Percentiles rank a stretch among this genome's conserved stretches.
phyloP scores from a whole-genome alignment of 2,113 vertebrate species.

The Australoheros scitulus region DNA sequence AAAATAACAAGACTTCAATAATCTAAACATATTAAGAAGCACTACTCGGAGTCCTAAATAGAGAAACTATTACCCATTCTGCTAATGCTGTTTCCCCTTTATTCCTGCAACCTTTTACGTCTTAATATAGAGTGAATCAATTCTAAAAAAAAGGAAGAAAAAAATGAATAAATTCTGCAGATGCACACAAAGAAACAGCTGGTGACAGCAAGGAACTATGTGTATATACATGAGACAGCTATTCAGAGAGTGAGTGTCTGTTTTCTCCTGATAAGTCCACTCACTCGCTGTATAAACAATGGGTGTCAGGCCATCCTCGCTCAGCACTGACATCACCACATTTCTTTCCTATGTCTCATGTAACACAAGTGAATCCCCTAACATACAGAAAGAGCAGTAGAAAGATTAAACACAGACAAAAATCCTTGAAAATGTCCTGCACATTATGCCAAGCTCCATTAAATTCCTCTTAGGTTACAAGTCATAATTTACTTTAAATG shows the following conservation, averaged over 20 bases:
- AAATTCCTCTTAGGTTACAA: neutral
- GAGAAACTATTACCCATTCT: neutral
- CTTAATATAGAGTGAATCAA: neutral
- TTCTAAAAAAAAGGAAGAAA: no score
- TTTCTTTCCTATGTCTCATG: conserved; percentile 22
- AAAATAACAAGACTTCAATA: neutral
- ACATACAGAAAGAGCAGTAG: neutral
- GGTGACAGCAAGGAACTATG: neutral
- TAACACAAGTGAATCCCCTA: neutral
- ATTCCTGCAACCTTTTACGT: neutral
- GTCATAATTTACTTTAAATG: neutral
- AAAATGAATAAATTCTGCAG: neutral
- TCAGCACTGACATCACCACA: conserved; percentile 32
- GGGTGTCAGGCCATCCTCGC: conserved; percentile 35
- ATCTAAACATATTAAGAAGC: neutral
- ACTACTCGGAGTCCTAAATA: neutral
- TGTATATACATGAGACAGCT: neutral
- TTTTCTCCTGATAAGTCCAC: conserved; percentile 22
- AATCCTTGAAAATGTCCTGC: neutral
- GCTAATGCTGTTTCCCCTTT: neutral
- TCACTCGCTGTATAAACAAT: conserved; percentile 41
- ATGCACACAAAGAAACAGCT: neutral
- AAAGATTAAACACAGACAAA: no score
- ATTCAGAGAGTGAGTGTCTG: neutral
- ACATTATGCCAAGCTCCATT: neutral